Percentiles rank a stretch among this genome's conserved stretches.
These are phyloP conservation scores for Riparia riparia DNA, from an alignment of 2,113 vertebrate species.

Conservation along the genomic window DNA sequence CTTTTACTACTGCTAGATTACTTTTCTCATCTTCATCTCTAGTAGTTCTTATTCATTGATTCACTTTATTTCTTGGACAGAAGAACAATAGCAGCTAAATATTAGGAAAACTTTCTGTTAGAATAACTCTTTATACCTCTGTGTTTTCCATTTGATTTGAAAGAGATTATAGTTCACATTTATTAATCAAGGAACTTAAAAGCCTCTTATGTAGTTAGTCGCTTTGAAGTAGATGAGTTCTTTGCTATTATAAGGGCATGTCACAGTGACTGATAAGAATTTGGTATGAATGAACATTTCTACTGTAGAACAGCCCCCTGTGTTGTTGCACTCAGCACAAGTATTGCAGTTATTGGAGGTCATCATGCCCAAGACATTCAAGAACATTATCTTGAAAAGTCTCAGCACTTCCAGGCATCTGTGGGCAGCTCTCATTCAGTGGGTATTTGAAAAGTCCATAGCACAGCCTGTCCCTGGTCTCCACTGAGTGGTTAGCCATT, in stretches of 20 bases:
- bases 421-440: slow-evolving; percentile 4
- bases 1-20: background rate
- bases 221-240: background rate
- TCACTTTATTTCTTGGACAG: background rate
- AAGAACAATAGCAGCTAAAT: background rate
- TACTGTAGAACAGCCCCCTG: background rate
- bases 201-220: background rate
- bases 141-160: background rate
- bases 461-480: slow-evolving; percentile 47
- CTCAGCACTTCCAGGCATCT: slow-evolving; percentile 8
- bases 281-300: background rate
- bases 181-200: background rate
- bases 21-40: background rate
- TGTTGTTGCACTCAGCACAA: background rate
- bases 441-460: slow-evolving; percentile 8
- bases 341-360: background rate
- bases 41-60: background rate
- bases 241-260: background rate
- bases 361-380: background rate
- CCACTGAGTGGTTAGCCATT: slow-evolving; percentile 47
- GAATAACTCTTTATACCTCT: background rate
- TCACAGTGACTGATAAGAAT: background rate
- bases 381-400: slow-evolving; percentile 16
- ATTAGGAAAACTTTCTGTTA: background rate
- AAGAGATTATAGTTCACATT: background rate